A percentile compares a stretch with the other conserved stretches of the same genome.
phyloP scores from a whole-genome alignment of 2,888 invertebrate species.

The Mythimna impura region DNA sequence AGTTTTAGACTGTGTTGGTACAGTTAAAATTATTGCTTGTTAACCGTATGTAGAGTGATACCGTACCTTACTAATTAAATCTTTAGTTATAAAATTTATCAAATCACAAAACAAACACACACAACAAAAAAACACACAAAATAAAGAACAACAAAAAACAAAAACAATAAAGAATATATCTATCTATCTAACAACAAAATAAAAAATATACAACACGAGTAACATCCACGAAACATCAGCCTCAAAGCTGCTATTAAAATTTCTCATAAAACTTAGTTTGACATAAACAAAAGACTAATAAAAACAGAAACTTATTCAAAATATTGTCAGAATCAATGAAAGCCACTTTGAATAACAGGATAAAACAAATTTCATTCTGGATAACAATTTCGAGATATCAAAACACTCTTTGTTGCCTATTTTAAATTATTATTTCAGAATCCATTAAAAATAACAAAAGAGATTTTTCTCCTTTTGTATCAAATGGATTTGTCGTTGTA shows the following conservation, averaged over 20 bases:
- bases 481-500: constrained; percentile 53
- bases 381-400: constrained; percentile 27
- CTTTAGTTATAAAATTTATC: too few species aligned
- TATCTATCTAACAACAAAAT: too few species aligned
- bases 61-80: too few species aligned
- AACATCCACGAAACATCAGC: neutral
- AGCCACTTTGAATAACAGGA: neutral
- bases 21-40: too few species aligned
- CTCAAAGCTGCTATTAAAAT: neutral
- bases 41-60: too few species aligned
- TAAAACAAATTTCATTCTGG: constrained; percentile 26
- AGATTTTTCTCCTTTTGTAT: constrained; percentile 36
- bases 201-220: too few species aligned
- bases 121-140: too few species aligned
- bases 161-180: too few species aligned
- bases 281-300: neutral
- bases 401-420: constrained; percentile 42
- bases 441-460: constrained; percentile 57
- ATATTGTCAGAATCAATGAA: constrained; percentile 11
- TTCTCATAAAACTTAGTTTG: neutral
- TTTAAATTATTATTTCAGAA: constrained; percentile 54
- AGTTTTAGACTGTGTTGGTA: too few species aligned
- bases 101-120: too few species aligned
- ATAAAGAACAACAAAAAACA: too few species aligned
- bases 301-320: neutral